Conservation (phyloP, 1,140 invertebrate species). For the Teleopsis dalmanni region DNA sequence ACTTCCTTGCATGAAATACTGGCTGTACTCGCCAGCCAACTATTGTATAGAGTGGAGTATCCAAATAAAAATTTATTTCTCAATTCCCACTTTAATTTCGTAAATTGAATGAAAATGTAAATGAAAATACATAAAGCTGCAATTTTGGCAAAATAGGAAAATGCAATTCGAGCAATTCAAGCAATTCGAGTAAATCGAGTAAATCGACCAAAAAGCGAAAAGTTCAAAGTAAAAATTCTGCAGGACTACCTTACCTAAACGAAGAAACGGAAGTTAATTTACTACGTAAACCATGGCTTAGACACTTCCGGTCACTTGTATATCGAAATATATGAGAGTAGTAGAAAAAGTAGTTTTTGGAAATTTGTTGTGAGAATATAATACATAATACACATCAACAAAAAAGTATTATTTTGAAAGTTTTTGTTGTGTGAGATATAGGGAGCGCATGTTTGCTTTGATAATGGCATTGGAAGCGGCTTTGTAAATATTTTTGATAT, state of each 20-base stretch:
- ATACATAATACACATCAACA: no score
- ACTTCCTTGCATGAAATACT: constrained; percentile 16
- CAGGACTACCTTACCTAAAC: no score
- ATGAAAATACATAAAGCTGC: constrained; percentile 14
- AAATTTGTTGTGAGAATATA: background rate
- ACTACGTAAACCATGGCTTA: constrained; percentile 43
- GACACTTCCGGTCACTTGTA: constrained; percentile 27
- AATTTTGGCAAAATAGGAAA: constrained; percentile 6
- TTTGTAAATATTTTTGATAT: no score
- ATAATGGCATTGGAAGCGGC: no score
- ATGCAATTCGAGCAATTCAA: background rate
- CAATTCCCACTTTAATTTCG: constrained; percentile 44
- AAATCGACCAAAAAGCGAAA: background rate
- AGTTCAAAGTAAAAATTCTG: background rate
- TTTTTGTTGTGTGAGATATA: no score
- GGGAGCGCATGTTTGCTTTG: no score
- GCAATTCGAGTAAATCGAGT: background rate
- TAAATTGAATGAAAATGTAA: constrained; percentile 44
- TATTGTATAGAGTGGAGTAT: no score
- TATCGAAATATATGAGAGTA: background rate
- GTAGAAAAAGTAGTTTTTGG: background rate
- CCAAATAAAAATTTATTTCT: constrained; percentile 39
- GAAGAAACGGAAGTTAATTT: constrained; percentile 45
- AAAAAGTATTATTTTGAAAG: no score
- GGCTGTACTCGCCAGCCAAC: no score